These are phyloP conservation scores for Chamaea fasciata DNA, from an alignment of 2,113 vertebrate genomes.

Conservation along the genomic window DNA sequence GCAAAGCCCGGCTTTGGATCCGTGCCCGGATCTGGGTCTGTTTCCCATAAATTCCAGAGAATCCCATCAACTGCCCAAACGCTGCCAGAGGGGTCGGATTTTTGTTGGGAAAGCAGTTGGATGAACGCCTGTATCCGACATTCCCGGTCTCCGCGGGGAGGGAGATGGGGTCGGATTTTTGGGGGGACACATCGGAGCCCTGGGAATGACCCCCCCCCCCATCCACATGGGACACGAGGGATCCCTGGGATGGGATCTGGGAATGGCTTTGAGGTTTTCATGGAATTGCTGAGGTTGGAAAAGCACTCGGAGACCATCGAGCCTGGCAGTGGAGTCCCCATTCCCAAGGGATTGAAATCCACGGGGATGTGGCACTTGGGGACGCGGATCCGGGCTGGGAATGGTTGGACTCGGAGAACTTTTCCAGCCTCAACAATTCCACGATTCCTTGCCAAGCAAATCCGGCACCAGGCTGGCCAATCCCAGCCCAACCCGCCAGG, in stretches of 20 bases:
- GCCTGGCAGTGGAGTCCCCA: background rate
- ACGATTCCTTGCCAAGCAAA: fast-evolving
- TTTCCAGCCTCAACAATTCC: background rate
- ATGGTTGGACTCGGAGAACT: background rate
- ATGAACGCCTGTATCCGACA: background rate
- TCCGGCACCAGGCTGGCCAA: fast-evolving
- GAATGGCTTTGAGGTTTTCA: background rate
- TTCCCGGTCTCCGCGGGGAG: background rate
- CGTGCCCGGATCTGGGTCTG: fast-evolving
- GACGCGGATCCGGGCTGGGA: fast-evolving
- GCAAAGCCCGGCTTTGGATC: background rate
- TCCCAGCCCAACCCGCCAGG: background rate
- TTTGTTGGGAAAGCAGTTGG: background rate
- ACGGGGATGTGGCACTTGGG: fast-evolving
- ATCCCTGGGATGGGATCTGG: background rate
- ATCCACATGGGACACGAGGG: fast-evolving
- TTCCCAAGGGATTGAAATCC: background rate
- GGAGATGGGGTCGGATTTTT: background rate
- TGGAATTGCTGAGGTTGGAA: background rate
- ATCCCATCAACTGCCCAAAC: background rate
- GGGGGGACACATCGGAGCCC: background rate
- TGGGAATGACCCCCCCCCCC: background rate
- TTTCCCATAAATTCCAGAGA: background rate
- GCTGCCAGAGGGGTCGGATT: background rate
- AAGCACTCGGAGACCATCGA: background rate